Evolutionary conservation across 2,113 vertebrate genomes (phyloP).

Genomic region (Oryzias javanicus): DNA sequence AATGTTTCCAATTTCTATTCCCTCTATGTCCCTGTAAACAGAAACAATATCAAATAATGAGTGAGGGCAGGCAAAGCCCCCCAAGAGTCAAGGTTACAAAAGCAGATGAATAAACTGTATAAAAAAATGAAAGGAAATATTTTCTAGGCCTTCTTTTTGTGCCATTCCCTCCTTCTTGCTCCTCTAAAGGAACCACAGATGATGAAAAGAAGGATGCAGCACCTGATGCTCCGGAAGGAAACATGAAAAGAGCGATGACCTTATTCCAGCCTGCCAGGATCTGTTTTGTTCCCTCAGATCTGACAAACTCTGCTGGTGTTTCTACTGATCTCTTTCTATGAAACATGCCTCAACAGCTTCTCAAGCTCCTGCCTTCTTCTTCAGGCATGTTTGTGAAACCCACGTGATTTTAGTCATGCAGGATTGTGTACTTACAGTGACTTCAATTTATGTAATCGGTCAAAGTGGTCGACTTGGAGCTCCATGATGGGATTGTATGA

Average conservation of each 20-base stretch:
- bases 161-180: not conserved
- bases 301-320: fast-evolving
- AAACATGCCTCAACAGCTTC: not conserved
- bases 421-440: constrained; percentile 87
- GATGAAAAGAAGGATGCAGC: not conserved
- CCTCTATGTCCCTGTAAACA: constrained; percentile 87
- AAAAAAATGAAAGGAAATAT: not conserved
- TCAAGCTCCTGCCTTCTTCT: not conserved
- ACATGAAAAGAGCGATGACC: not conserved
- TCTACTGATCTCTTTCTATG: not conserved
- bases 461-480: constrained; percentile 89
- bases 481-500: constrained; percentile 91
- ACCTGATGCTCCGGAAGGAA: not conserved
- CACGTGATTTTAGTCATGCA: not conserved
- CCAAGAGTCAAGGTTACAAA: not conserved
- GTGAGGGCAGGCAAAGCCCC: too few relatives aligned
- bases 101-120: not conserved
- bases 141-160: not conserved
- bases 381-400: not conserved
- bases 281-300: not conserved
- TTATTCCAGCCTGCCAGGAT: not conserved
- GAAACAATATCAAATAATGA: constrained; percentile 18
- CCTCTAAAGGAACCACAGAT: not conserved
- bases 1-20: constrained; percentile 92
- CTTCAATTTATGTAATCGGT: constrained; percentile 87